Evolutionary conservation across 2,113 vertebrate species (phyloP).

Genomic region (Hippocampus barbouri): DNA sequence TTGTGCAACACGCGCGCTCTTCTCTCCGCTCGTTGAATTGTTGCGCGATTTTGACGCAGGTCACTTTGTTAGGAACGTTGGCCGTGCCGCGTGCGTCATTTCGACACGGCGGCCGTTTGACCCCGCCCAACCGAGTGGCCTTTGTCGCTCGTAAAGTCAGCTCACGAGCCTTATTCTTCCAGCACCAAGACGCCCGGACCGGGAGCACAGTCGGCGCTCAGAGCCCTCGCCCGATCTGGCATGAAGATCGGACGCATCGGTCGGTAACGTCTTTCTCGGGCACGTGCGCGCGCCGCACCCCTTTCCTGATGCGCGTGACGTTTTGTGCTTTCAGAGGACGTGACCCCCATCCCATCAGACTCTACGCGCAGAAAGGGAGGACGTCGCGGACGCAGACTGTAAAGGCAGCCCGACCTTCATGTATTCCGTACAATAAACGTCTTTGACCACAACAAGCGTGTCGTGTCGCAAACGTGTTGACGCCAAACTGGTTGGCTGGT

Average conservation of each 20-base stretch:
- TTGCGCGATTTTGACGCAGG: too few relatives aligned
- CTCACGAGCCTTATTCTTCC: neutral
- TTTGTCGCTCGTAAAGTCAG: neutral
- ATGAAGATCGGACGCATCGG: conserved; percentile 99
- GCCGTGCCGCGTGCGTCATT: too few relatives aligned
- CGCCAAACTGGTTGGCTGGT: too few relatives aligned
- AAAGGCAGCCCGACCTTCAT: conserved; percentile 41
- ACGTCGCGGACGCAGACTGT: conserved; percentile 95
- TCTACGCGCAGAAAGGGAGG: conserved; percentile 98
- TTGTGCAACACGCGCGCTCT: too few relatives aligned
- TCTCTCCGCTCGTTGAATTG: too few relatives aligned
- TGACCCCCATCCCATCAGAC: conserved; percentile 97
- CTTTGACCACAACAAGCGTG: neutral
- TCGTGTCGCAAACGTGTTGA: too few relatives aligned
- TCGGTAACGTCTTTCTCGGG: conserved; percentile 40
- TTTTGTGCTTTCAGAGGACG: conserved; percentile 83
- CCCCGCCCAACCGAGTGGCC: too few relatives aligned
- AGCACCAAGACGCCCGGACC: conserved; percentile 98
- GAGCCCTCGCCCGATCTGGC: conserved; percentile 93
- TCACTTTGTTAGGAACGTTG: too few relatives aligned
- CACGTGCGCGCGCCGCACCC: too few relatives aligned
- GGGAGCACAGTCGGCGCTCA: conserved; percentile 94
- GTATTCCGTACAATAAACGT: conserved; percentile 74
- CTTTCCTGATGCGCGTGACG: too few relatives aligned
- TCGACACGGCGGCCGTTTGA: too few relatives aligned